Evolutionary conservation across 92 coral and sea anemone species (phyloP), one percentile per base, ranked within the genome.

Genomic region (Diadumene lineata): DNA sequence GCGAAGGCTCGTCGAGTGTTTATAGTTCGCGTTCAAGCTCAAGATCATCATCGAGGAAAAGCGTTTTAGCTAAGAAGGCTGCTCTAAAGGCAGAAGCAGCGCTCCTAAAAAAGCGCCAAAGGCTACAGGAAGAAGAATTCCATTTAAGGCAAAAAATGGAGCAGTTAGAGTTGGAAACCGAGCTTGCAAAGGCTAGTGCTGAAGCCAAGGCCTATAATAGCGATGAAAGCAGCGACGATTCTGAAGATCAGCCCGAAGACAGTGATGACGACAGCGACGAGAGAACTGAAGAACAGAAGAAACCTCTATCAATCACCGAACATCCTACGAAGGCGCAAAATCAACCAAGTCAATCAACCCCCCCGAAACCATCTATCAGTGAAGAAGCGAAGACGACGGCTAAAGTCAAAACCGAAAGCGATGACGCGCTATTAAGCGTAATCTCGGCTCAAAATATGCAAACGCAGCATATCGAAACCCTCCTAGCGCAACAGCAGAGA

Each of bases 401-500:
- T n/a, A n/a, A n/a, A n/a, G n/a, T n/a, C n/a, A n/a, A 38, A 13
- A 53, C 26, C 33, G 85, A 48, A 33, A 21, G 43, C 24, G 70
- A 68, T 56, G 61, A 23, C 50, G 44, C 58, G 57, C 60, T 64
- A 22, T 38, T 30, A 34, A 43, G 70, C 33, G 9, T 73, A 15
- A 19, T 73, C 23, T 64, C 46, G 38, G 38, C 81, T 32, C 86
- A 82, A 66, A 34, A 66, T 43, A 70, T 44, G 15, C 79, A 83
- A 57, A 68, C 53, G 44, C 6, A 61, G 18, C 29, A 22, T 23
- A 80, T 74, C 25, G 55, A 66, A 25, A 56, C 81, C 24, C 58
- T 86, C 31, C 65, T 86, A 26, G 50, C 56, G 38, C 80, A 74
- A 57, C 86, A 86, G 64, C 90, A 81, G 64, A 75, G 81, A 63